Evolutionary conservation across 2,113 vertebrate species (phyloP).

Genomic region (Meleagris gallopavo): DNA sequence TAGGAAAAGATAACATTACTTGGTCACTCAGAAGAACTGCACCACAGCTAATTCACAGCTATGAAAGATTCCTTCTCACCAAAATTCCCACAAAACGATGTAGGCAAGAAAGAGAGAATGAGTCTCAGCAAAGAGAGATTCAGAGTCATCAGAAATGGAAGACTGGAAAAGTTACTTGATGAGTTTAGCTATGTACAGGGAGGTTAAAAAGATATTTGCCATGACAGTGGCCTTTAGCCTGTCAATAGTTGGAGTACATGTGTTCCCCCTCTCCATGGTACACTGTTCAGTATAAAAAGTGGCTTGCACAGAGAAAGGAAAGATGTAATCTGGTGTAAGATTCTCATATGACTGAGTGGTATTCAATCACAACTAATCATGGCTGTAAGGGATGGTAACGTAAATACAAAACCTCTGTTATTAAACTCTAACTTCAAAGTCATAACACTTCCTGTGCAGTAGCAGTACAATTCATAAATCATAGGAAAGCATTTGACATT

Average conservation of each 20-base stretch:
- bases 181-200: neutral
- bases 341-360: neutral
- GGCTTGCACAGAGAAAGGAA: neutral
- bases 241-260: neutral
- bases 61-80: neutral
- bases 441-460: neutral
- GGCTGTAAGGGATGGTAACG: neutral
- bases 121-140: neutral
- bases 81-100: neutral
- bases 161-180: neutral
- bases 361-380: neutral
- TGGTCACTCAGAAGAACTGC: neutral
- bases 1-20: neutral
- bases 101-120: accelerated
- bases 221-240: neutral
- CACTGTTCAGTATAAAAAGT: neutral
- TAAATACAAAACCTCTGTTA: neutral
- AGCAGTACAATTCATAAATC: neutral
- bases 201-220: neutral
- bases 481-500: neutral
- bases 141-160: neutral
- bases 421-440: neutral
- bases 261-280: neutral
- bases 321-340: neutral
- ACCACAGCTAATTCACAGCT: neutral